Evolutionary conservation across 2,113 vertebrate genomes (phyloP).

Genomic region (Leptosomus discolor): DNA sequence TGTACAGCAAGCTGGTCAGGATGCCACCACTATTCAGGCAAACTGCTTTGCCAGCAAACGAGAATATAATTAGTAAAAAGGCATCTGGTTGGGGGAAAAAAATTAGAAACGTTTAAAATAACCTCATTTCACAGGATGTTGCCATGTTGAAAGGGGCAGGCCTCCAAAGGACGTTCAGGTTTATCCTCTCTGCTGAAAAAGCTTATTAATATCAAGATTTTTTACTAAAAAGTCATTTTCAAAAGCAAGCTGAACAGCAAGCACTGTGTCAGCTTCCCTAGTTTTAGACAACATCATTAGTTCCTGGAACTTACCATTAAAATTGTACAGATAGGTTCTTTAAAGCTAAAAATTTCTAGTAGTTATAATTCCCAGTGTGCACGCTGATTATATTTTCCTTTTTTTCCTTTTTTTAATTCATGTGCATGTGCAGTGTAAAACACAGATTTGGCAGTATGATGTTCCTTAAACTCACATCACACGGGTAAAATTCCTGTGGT

Average conservation of each 20-base stretch:
- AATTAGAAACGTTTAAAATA: not conserved
- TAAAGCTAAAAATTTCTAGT: not conserved
- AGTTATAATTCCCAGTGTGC: not conserved
- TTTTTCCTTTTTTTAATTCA: not conserved
- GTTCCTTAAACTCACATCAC: not conserved
- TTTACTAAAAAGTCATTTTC: not conserved
- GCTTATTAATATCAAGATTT: not conserved
- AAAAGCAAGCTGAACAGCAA: not conserved
- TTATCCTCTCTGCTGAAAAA: not conserved
- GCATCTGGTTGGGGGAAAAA: not conserved
- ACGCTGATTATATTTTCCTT: not conserved
- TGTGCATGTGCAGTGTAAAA: not conserved
- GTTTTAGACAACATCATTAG: not conserved
- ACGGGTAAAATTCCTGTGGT: not conserved
- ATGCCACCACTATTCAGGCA: not conserved
- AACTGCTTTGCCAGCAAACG: not conserved
- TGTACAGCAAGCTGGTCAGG: not conserved
- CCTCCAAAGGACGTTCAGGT: not conserved
- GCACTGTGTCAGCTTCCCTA: not conserved
- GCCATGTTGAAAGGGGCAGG: not conserved
- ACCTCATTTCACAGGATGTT: not conserved
- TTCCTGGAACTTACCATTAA: not conserved
- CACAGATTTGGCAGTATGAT: not conserved
- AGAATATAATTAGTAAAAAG: not conserved
- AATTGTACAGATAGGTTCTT: not conserved